Percentiles rank a stretch among this genome's conserved stretches.
These are phyloP conservation scores for Itoplectis maculator DNA, from an alignment of 2,888 invertebrate species.

Conservation along the genomic window DNA sequence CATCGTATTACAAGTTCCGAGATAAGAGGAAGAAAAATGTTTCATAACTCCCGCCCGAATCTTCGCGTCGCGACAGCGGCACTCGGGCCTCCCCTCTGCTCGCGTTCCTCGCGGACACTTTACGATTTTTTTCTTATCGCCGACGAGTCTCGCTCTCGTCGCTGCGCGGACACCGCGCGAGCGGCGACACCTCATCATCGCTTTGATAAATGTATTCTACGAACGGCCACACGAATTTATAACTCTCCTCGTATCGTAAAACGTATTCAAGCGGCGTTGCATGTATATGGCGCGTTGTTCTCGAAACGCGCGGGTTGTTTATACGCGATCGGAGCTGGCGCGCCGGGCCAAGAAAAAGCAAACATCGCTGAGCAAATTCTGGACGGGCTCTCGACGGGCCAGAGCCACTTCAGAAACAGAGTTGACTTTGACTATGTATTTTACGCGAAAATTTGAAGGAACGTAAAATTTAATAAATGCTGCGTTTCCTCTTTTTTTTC, in stretches of 20 bases:
- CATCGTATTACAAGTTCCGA: conserved; percentile 51
- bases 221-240: conserved; percentile 42
- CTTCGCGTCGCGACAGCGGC: conserved; percentile 65
- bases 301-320: conserved; percentile 10
- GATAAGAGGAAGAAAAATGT: conserved; percentile 62
- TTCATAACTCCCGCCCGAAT: conserved; percentile 63
- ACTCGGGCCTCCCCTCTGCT: conserved; percentile 39
- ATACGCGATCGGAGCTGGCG: conserved; percentile 10
- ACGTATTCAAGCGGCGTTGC: conserved; percentile 1
- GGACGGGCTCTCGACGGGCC: neutral
- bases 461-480: too few species aligned
- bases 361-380: conserved; percentile 40
- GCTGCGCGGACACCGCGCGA: conserved; percentile 9
- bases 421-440: neutral
- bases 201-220: conserved; percentile 49
- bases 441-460: conserved; percentile 13
- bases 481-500: too few species aligned
- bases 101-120: conserved; percentile 53
- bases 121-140: conserved; percentile 53
- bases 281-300: conserved; percentile 12
- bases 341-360: conserved; percentile 17
- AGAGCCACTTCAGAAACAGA: neutral
- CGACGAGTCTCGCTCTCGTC: conserved; percentile 33
- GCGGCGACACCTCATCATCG: conserved; percentile 25
- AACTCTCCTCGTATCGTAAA: conserved; percentile 24